Base-by-base conservation (phyloP, 2,113 vertebrate species). In the Cyanoderma ruficeps region DNA sequence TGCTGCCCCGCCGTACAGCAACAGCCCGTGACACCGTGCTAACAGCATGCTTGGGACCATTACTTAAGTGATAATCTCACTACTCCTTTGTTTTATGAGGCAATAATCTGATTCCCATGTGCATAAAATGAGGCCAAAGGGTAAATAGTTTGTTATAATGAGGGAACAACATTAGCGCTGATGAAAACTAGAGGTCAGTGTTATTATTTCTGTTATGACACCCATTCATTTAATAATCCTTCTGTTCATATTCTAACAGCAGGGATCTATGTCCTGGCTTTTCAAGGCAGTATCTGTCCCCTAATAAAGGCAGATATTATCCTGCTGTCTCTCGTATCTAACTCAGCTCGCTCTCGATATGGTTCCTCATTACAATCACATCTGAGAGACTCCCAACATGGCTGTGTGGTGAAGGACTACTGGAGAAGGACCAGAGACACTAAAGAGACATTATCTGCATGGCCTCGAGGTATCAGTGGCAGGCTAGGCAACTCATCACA, bases 1-100 rank as follows among this genome's bases (percentile, higher is more conserved):
- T 4, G 47, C 50, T 70, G 3, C 76, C 64, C 47, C 18, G 69
- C 85, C 37, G 2, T 74, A 31, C 0, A n/a, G 90, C 83, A 49
- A 1, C 85, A 22, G 90, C 0, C 90, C 18, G 5, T 90, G 94
- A 83, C 92, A 22, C 72, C 11, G 63, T 3, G 88, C 90, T 94
- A 86, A 81, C 93, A 33, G 83, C 89, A 31, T 94, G 93, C 89
- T 68, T 89, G 90, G 93, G 86, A 91, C 96, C 93, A 94, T 93
- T 93, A 75, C 93, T 95, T 83, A 83, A 83, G 92, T 70, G 76
- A 83, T 96, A 93, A 95, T 94, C 87, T 94, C 90, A 64, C 93
- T 65, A 85, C 86, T 94, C 88, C 90, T 96, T 93, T 93, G 72
- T 97, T 97, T 96, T 96, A 96, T 96, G 96, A 95, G 96, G 96